Conservation (phyloP, 2,888 invertebrate species). For the Cryptosula pallasiana region DNA sequence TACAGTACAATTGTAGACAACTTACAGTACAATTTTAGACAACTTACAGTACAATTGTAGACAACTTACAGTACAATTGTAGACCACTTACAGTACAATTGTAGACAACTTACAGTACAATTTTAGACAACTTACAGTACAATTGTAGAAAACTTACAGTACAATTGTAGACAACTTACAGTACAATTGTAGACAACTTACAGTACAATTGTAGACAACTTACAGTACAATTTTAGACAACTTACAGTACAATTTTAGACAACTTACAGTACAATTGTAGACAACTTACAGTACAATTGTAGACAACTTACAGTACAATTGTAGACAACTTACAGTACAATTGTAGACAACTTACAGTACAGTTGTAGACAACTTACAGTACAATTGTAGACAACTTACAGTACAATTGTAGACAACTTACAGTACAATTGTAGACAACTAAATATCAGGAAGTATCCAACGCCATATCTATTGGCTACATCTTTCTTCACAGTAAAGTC, state of each 20-base stretch:
- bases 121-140: neutral
- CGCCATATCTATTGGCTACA: conserved; percentile 1
- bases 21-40: neutral
- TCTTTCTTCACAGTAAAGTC: conserved; percentile 21
- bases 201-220: neutral
- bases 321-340: neutral
- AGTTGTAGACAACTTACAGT: conserved; percentile 8
- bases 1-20: too few species aligned
- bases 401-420: neutral
- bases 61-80: neutral
- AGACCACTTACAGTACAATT: too few species aligned
- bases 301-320: too few species aligned
- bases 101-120: neutral
- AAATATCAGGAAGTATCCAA: neutral
- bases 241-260: neutral
- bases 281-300: neutral
- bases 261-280: too few species aligned
- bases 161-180: neutral
- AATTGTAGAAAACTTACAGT: conserved; percentile 2
- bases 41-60: too few species aligned
- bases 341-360: neutral
- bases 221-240: too few species aligned
- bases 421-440: neutral
- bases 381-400: neutral
- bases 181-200: neutral